Base-by-base conservation (phyloP, 2,113 vertebrate species). In the Ophiodon elongatus region DNA sequence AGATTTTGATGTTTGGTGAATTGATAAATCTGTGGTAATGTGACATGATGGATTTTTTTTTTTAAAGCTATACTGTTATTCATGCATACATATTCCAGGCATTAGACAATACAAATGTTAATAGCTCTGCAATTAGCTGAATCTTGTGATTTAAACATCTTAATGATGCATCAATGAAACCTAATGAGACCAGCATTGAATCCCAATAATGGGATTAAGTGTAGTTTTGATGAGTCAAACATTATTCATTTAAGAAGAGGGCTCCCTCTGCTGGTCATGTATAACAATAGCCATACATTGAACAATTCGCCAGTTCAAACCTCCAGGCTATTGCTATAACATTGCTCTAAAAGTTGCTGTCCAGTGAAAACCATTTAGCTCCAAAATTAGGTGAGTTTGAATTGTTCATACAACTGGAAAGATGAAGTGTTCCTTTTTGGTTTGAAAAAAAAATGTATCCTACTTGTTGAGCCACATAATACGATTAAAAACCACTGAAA, bases 241-340 rank as follows among this genome's bases (percentile, higher is more conserved):
- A 37, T 57, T 57, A 35, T 47, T 3, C 31, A 25, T 62, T 43
- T 35, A 17, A 59, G 45, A 64, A 0, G 43, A 79, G 33, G 19
- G 23, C 89, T 74, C 89, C 80, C 82, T 82, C 92, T 93, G 79
- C 79, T 93, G 91, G 85, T 59, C 4, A 7, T 4, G 35, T 19
- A 0, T 0, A 1, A 41, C 29, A 79, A 43, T 6, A 43, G 19
- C 0, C 25, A 54, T 37, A 13, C 2, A 0, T 1, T 6, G 8
- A 59, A 60, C 57, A 15, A 41, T 4, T 68, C 43, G 4, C 17
- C 6, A 9, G 15, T 27, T 31, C 4, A n/a, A 56, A 45, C 29
- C 37, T 3, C 43, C 11, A 11, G 17, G 17, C 1, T 41, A 13
- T 57, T 43, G 29, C 6, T 29, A 37, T 27, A 13, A 4, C 52